Conservation (phyloP, 2,888 invertebrate species). For the Agonopterix alstromeriana region DNA sequence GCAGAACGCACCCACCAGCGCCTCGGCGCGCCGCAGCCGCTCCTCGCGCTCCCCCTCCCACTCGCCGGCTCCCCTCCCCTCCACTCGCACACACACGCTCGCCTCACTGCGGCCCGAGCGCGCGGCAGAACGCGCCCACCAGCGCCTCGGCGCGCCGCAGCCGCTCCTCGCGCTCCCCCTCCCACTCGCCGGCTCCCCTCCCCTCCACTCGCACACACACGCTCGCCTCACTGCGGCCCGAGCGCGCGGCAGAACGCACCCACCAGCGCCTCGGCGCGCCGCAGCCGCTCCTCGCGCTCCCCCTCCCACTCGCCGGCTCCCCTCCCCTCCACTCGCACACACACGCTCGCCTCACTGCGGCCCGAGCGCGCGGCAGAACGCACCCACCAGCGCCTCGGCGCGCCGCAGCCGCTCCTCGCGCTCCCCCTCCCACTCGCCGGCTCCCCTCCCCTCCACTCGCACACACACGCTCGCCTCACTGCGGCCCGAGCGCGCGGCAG, state of each 20-base stretch:
- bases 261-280: slow-evolving; percentile 29
- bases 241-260: too few relatives aligned
- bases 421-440: too few relatives aligned
- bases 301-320: slow-evolving; percentile 7
- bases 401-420: too few relatives aligned
- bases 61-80: too few relatives aligned
- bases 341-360: slow-evolving; percentile 2
- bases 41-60: too few relatives aligned
- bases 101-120: slow-evolving; percentile 19
- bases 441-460: too few relatives aligned
- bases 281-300: slow-evolving; percentile 6
- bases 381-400: too few relatives aligned
- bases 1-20: not conserved
- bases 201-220: too few relatives aligned
- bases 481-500: slow-evolving; percentile 31
- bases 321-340: slow-evolving; percentile 12
- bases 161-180: not conserved
- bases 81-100: not conserved
- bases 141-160: not conserved
- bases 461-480: too few relatives aligned
- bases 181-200: not conserved
- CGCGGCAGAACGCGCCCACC: slow-evolving; percentile 30
- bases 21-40: not conserved
- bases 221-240: too few relatives aligned
- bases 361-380: too few relatives aligned